Base-by-base conservation (phyloP, 2,113 vertebrate genomes). In the Ammodytes dubius region DNA sequence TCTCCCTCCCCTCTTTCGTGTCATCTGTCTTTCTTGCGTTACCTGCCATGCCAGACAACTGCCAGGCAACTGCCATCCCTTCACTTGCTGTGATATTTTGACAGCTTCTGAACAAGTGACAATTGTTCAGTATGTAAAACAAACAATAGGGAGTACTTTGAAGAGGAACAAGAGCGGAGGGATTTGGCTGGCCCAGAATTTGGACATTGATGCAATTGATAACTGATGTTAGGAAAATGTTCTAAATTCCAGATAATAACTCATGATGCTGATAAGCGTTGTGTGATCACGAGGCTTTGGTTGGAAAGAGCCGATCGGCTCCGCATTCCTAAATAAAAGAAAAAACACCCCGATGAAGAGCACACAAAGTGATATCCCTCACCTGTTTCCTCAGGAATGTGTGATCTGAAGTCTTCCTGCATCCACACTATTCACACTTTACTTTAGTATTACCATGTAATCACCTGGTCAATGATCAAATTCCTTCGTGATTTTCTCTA, bases 361-460 rank as follows among this genome's bases (percentile, higher is more conserved):
- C 69, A 86, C 77, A 77, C 82, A 82, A 78, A 81, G 58, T 83
- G 64, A 90, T 83, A 88, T 84, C 82, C 19, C 69, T 86, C 74
- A 69, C 83, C 85, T 82, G 79, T 73, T 86, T 86, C 61, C 68
- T 89, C 59, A 61, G 79, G 83, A 85, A 86, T 83, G 85, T 84
- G 88, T 53, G 79, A 91, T 85, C 81, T 27, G 27, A 27, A 27
- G 27, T 27, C 27, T 27, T 27, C 27, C 27, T 27, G 27, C 27
- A 27, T 27, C 27, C 27, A 27, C 27, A 27, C 27, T 27, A 27
- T 27, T 27, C 27, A 2, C 27, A 27, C 27, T 27, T 27, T 27
- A 27, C 27, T 27, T 27, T 27, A 27, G 27, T 27, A 27, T 27
- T 27, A 27, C 27, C 27, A 27, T 27, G 27, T 27, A 27, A 27